These are phyloP conservation scores for Xylocopa sonorina DNA, from an alignment of 1,140 invertebrate genomes.

Conservation along the genomic window DNA sequence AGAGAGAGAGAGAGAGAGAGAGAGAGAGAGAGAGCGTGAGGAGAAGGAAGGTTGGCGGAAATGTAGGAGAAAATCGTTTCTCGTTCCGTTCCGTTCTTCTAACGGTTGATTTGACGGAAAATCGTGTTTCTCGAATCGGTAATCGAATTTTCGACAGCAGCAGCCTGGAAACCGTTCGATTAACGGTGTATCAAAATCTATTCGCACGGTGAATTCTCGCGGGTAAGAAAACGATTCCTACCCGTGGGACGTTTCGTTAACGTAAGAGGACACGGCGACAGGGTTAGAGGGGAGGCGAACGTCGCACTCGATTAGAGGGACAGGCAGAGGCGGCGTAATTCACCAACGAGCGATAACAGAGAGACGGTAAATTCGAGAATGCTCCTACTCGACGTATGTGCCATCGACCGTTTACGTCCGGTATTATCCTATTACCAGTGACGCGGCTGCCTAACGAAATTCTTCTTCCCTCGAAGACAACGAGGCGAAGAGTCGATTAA, in stretches of 20 bases:
- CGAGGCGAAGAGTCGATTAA: too few relatives aligned
- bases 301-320: conserved; percentile 41
- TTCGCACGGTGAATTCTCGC: conserved; percentile 36
- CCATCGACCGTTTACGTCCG: conserved; percentile 43
- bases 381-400: conserved; percentile 28
- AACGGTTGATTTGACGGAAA: not conserved
- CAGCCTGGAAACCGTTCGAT: conserved; percentile 33
- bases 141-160: conserved; percentile 20
- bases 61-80: not conserved
- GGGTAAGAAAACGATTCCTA: not conserved
- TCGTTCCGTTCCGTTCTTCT: too few relatives aligned
- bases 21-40: too few relatives aligned
- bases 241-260: not conserved
- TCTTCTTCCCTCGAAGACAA: too few relatives aligned
- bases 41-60: not conserved
- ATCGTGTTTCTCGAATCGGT: not conserved
- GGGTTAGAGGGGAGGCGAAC: not conserved
- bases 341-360: conserved; percentile 32
- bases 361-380: conserved; percentile 43
- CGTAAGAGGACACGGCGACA: too few relatives aligned
- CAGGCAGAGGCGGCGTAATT: conserved; percentile 40
- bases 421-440: conserved; percentile 19
- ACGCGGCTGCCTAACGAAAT: too few relatives aligned
- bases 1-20: too few relatives aligned
- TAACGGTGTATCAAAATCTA: conserved; percentile 68